A percentile compares a stretch with the other conserved stretches of the same genome.
Conservation (phyloP, 2,113 vertebrate species). For the Seriola rivoliana region DNA sequence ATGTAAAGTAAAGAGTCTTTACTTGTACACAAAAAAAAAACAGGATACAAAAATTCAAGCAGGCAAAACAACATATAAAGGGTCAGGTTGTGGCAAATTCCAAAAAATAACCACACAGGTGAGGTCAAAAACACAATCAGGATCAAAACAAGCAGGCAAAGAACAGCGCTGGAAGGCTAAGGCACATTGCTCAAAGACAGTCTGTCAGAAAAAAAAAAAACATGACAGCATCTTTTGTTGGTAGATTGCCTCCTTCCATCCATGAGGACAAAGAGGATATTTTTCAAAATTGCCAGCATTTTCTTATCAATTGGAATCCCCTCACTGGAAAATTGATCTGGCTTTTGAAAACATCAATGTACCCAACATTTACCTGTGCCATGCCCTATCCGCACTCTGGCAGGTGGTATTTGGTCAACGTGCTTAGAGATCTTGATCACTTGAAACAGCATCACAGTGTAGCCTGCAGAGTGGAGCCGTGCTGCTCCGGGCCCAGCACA, state of each 20-base stretch:
- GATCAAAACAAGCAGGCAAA: no score
- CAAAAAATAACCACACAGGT: no score
- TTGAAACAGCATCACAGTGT: constrained; percentile 50
- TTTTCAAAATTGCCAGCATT: constrained; percentile 65
- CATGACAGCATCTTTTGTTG: constrained; percentile 26
- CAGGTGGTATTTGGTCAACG: constrained; percentile 65
- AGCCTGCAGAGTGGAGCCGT: constrained; percentile 56
- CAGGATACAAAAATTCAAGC: no score
- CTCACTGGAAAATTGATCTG: constrained; percentile 58
- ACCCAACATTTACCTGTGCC: constrained; percentile 57
- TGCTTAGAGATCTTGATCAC: constrained; percentile 59
- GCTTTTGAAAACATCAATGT: constrained; percentile 64
- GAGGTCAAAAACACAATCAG: no score
- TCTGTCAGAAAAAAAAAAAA: no score
- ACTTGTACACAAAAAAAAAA: no score
- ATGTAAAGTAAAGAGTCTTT: no score
- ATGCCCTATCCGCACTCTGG: constrained; percentile 33
- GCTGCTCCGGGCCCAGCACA: constrained; percentile 56
- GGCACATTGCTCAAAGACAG: no score
- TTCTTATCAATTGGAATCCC: constrained; percentile 53
- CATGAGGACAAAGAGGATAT: constrained; percentile 55
- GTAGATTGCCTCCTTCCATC: constrained; percentile 19
- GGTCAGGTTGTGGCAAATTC: no score
- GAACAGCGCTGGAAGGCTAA: no score
- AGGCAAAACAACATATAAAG: no score